Evolutionary conservation across 2,113 vertebrate genomes (phyloP).

Genomic region (Sclerurus mexicanus): DNA sequence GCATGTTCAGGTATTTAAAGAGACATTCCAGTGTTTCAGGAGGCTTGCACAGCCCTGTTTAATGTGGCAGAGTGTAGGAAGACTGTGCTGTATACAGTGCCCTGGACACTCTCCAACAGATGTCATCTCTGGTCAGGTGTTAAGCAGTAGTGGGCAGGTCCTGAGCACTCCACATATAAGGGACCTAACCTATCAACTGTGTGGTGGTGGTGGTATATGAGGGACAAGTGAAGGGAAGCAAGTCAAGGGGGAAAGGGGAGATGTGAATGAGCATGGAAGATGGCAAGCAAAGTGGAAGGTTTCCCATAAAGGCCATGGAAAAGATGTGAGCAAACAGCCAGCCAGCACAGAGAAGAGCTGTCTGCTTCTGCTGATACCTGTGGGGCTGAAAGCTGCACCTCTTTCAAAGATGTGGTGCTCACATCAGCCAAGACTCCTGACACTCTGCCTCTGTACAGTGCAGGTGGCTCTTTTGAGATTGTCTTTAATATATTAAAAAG

Average conservation of each 20-base stretch:
- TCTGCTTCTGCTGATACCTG: fast-evolving
- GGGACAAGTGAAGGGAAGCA: neutral
- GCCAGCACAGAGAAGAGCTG: neutral
- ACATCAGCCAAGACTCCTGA: neutral
- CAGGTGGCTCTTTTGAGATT: neutral
- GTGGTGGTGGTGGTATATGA: neutral
- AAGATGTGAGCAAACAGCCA: neutral
- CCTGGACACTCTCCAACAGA: neutral
- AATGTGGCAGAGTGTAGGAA: neutral
- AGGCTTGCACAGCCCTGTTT: neutral
- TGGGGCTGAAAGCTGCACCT: neutral
- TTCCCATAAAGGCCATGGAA: neutral
- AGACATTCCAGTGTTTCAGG: neutral
- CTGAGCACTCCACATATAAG: fast-evolving
- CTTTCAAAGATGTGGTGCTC: neutral
- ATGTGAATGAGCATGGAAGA: neutral
- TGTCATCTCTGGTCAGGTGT: neutral
- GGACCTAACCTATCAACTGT: neutral
- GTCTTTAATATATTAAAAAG: neutral
- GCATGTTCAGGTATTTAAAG: fast-evolving
- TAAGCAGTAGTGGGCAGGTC: neutral
- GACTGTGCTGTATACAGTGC: neutral
- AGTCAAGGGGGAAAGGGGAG: neutral
- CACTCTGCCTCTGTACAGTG: neutral
- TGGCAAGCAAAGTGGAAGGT: fast-evolving